Evolutionary conservation across 2,113 vertebrate genomes (phyloP).

Genomic region (Xenopus laevis): DNA sequence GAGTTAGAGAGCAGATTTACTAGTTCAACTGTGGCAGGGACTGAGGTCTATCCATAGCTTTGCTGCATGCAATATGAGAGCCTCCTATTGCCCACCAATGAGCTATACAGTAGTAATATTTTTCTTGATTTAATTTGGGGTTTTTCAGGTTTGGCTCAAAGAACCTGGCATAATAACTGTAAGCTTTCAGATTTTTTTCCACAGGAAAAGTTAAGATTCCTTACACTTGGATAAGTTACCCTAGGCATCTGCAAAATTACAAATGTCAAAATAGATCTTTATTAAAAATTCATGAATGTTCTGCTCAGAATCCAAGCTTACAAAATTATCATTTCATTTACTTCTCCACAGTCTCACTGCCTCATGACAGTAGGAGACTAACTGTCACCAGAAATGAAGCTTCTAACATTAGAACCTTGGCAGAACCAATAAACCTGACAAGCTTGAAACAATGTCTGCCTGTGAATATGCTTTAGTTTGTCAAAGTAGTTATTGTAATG

Average conservation of each 20-base stretch:
- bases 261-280: conserved; percentile 25
- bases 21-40: no score
- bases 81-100: no score
- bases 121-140: no score
- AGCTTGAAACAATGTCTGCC: not conserved
- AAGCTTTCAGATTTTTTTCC: no score
- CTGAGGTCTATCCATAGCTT: no score
- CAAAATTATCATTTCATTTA: conserved; percentile 18
- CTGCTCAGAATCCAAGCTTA: conserved; percentile 7
- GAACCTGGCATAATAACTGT: no score
- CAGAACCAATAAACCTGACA: conserved; percentile 14
- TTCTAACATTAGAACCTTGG: conserved; percentile 18
- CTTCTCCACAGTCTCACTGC: conserved; percentile 18
- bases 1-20: no score
- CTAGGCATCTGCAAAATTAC: conserved; percentile 1
- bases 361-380: conserved; percentile 14
- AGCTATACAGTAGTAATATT: no score
- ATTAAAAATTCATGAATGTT: conserved; percentile 4
- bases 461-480: not conserved
- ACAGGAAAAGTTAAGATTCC: no score
- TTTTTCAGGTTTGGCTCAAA: no score
- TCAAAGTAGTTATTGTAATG: not conserved
- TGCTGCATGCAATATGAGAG: no score
- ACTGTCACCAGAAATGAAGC: conserved; percentile 24
- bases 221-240: no score